Evolutionary conservation across 2,113 vertebrate species (phyloP).

Genomic region (Dunckerocampus dactyliophorus): DNA sequence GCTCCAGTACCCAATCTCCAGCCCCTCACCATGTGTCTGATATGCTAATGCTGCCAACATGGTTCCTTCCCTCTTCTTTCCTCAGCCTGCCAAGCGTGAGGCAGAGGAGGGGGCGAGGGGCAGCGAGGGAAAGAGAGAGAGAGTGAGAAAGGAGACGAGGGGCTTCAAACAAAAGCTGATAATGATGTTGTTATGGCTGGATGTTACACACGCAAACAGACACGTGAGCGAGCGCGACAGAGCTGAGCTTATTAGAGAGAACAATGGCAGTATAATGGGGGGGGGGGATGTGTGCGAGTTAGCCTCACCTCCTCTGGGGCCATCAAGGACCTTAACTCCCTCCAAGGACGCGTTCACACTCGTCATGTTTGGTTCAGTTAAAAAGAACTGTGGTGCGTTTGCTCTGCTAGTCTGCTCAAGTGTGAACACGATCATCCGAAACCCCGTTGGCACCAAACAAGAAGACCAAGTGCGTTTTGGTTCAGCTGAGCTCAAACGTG

Average conservation of each 20-base stretch:
- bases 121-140: conserved; percentile 7
- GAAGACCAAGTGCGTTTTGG: too few species aligned
- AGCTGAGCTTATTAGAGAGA: conserved; percentile 67
- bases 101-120: conserved; percentile 53
- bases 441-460: too few species aligned
- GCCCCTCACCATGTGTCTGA: conserved; percentile 71
- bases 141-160: conserved; percentile 7
- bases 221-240: conserved; percentile 49
- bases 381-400: too few species aligned
- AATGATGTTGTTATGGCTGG: conserved; percentile 72
- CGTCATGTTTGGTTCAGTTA: too few species aligned
- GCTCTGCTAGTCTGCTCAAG: too few species aligned
- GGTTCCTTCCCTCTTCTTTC: conserved; percentile 50
- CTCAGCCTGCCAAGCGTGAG: conserved; percentile 56
- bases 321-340: conserved; percentile 11
- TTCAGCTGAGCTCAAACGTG: too few species aligned
- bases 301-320: conserved; percentile 36
- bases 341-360: too few species aligned
- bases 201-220: conserved; percentile 65
- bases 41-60: conserved; percentile 71
- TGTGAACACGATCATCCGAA: too few species aligned
- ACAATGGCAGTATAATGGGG: conserved; percentile 52
- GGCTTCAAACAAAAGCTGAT: conserved; percentile 68
- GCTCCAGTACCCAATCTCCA: conserved; percentile 72
- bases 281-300: conserved; percentile 45